Evolutionary conservation across 2,113 vertebrate genomes (phyloP), one percentile per base, ranked within the genome.

Genomic region (Sorex araneus): DNA sequence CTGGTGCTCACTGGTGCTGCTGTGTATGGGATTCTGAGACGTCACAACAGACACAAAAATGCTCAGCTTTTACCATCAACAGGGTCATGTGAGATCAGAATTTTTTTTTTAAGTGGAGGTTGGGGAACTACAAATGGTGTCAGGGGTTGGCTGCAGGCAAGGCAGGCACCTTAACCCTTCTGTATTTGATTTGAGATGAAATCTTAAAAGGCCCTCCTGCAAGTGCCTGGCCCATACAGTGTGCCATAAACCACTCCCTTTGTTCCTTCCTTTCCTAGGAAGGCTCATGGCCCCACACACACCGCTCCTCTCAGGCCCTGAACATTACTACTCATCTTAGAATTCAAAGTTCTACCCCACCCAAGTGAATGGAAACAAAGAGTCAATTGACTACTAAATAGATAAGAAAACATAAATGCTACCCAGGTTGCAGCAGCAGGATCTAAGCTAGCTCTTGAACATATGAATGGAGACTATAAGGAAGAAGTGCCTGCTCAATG

Each of bases 261-360:
- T 80, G 0, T 9, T 16, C 16, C 32, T 13, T 60, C 15, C 43
- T 66, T 30, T 23, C 69, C 63, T 25, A 64, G 23, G 27, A 64
- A 64, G 7, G 4, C 19, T 64, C 23, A 4, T 64, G 63, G 21
- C 7, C 16, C 25, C 11, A 10, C 3, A 28, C 3, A 0, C 27
- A 6, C 2, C 74, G 34, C 32, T 21, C 12, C 66, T 79, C 28
- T 66, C 64, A 8, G 21, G 28, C 27, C 10, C 75, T 40, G 45
- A 60, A 30, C n/a, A 18, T 4, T 50, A 77, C 28, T 57, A 75
- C n/a, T 83, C 43, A 73, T 23, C 43, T 78, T 73, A 47, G n/a
- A 88, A 80, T 84, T 88, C 23, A 75, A 88, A 88, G 69, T 45
- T 36, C 75, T 30, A 84, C 23, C 28, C 16, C 21, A 43, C 27